Conservation (phyloP, 2,888 invertebrate genomes). For the Idaea dimidiata region DNA sequence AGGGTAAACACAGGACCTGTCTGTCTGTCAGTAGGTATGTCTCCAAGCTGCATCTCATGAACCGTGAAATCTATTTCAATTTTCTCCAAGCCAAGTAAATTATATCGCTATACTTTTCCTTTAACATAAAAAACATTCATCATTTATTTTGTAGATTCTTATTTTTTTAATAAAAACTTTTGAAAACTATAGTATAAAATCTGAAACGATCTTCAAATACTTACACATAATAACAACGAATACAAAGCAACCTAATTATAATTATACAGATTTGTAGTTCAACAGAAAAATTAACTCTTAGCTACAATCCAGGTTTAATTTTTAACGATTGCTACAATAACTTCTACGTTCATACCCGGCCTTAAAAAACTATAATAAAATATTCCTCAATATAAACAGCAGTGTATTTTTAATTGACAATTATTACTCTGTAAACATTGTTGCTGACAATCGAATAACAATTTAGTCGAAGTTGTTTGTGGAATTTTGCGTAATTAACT, state of each 20-base stretch:
- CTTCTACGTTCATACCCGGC: neutral
- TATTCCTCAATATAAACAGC: neutral
- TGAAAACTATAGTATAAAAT: too few species aligned
- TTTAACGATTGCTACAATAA: constrained; percentile 13
- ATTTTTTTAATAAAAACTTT: too few species aligned
- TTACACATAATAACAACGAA: neutral
- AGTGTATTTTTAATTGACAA: constrained; percentile 26
- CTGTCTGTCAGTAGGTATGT: too few species aligned
- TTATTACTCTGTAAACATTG: constrained; percentile 39
- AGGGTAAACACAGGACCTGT: too few species aligned
- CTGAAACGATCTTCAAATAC: too few species aligned
- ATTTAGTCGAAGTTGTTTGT: constrained; percentile 45
- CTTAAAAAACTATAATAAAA: neutral
- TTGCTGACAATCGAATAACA: constrained; percentile 53
- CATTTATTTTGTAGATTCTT: too few species aligned
- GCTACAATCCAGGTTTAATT: neutral
- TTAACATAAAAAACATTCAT: too few species aligned
- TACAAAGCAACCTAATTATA: neutral
- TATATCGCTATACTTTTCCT: too few species aligned
- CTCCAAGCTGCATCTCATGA: too few species aligned
- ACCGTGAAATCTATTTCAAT: too few species aligned
- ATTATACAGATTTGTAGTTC: neutral
- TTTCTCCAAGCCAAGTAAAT: too few species aligned
- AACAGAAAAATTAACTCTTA: neutral
- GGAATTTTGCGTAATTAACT: constrained; percentile 76